phyloP scores from a whole-genome alignment of 1,140 invertebrate genomes.

The Choristoneura fumiferana region DNA sequence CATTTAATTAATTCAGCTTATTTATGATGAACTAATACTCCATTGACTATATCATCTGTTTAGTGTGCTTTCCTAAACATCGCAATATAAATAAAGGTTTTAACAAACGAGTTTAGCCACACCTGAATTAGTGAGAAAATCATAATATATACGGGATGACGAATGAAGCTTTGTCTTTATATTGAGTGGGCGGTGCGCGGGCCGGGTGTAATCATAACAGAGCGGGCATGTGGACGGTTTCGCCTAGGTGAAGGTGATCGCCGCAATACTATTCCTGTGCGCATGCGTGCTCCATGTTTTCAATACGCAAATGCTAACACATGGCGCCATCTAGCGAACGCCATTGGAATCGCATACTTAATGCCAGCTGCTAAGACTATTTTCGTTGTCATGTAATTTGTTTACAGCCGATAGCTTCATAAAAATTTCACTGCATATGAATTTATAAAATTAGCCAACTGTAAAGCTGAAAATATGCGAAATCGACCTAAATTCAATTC shows the following conservation, averaged over 20 bases:
- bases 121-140: neutral
- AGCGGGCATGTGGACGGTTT: constrained; percentile 38
- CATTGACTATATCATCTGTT: no score
- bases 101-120: no score
- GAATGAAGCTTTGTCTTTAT: constrained; percentile 8
- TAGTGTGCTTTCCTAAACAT: no score
- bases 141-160: neutral
- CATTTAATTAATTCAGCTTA: no score
- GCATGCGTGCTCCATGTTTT: constrained; percentile 49
- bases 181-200: constrained; percentile 20
- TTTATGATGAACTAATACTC: no score
- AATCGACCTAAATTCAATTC: neutral
- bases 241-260: constrained; percentile 75
- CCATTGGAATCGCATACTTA: constrained; percentile 47
- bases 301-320: constrained; percentile 29
- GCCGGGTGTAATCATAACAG: constrained; percentile 35
- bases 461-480: neutral
- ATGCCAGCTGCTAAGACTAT: constrained; percentile 65
- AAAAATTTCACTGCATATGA: constrained; percentile 9
- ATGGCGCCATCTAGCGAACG: constrained; percentile 66
- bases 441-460: constrained; percentile 7
- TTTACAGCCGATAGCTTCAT: constrained; percentile 22
- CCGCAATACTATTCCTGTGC: constrained; percentile 63
- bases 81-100: no score
- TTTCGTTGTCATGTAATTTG: constrained; percentile 50